Evolutionary conservation across 2,888 invertebrate species (phyloP), one percentile per base, ranked within the genome.

Genomic region (Petrolisthes manimaculis): DNA sequence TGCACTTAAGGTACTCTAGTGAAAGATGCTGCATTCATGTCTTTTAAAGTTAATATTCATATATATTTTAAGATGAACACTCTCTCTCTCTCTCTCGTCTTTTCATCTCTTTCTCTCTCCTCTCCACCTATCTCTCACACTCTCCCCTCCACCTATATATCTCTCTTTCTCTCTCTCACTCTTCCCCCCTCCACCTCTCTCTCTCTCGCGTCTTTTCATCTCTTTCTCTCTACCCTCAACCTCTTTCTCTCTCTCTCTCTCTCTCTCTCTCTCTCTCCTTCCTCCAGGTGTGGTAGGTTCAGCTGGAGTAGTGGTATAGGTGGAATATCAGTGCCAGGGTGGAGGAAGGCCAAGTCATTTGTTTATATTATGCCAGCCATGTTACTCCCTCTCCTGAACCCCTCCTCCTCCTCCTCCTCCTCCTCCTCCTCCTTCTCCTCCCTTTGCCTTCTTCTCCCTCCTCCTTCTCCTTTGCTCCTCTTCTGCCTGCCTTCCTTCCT

Each of bases 301-400:
- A 51, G 24, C 5, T 3, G 37, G 24, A 75, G 75, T 12, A n/a
- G n/a, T n/a, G n/a, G n/a, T n/a, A n/a, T n/a, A n/a, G 75, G 37
- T n/a, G 37, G 24, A 24, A 4, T 12, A 4, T 61, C 8, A 61
- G 61, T 6, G 61, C 12, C 61, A 61, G 61, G 37, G 8, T 24
- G 51, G 77, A 77, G 77, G n/a, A n/a, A n/a, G n/a, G 51, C 24
- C 77, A 77, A 37, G 77, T 77, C 77, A 77, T 77, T 77, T 77
- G 77, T 77, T 77, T 77, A 77, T 51, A 77, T 77, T 77, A 77
- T 77, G 77, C 14, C 12, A 37, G 24, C 77, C 21, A 24, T 14
- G 21, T 51, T 14, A 18, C 8, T 37, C 37, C 14, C 12, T 5
- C 37, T 51, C 77, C 37, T 37, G 24, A 24, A 12, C 75, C 51